Base-by-base conservation (phyloP, 2,113 vertebrate species). In the Hydrolagus affinis region DNA sequence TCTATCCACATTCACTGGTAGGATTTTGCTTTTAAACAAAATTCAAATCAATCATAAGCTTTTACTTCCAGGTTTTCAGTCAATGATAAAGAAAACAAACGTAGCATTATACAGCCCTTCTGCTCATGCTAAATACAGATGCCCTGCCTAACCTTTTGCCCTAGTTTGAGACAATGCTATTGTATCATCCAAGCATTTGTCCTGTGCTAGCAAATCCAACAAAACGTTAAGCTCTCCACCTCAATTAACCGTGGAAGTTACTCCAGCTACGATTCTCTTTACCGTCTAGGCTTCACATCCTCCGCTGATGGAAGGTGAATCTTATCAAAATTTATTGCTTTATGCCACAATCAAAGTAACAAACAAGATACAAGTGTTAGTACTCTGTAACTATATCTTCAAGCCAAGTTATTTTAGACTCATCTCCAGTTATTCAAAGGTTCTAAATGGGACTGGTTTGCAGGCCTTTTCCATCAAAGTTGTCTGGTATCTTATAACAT, bases 291-390 rank as follows among this genome's bases (percentile, higher is more conserved):
- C 60, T 78, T 62, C 25, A 30, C 56, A 77, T 11, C 32, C 56
- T 9, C 44, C n/a, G n/a, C 57, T 56, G 19, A 78, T 32, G 19
- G 25, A 30, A 7, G 0, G 19, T 80, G 23, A 80, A 80, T 66
- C 77, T 30, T 19, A 14, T 64, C 9, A 12, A 14, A 19, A 66
- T 66, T 66, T 25, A 83, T 66, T 83, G 28, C 77, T 25, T 19
- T 66, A 83, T 30, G 19, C 15, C 4, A 66, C 57, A 83, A 66
- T 66, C 77, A 83, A 66, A 83, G 30, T 25, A 30, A 28, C 15
- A 62, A 23, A 66, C 23, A 83, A 64, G 76, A 62, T 28, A 78
- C 28, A 83, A 30, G 77, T 66, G 44, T 83, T 25, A 83, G 12
- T 11, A 28, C 4, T 78, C n/a, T 62, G 12, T 25, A 83, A 83